These are phyloP conservation scores for Anguilla japonica DNA, from an alignment of 2,113 vertebrate genomes.

Conservation along the genomic window DNA sequence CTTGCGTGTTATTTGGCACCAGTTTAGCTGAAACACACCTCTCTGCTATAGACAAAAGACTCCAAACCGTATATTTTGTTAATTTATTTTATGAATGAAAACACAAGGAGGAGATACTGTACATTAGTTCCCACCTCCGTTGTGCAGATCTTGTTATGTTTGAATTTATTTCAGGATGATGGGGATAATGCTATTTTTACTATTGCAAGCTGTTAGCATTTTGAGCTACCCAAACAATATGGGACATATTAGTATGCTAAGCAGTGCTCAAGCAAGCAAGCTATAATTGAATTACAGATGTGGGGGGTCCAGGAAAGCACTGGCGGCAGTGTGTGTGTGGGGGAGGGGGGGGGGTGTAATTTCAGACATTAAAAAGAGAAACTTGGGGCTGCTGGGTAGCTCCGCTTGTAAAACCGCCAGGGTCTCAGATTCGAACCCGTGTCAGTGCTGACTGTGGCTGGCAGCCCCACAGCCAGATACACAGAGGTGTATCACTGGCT, in stretches of 20 bases:
- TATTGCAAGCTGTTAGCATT: background rate
- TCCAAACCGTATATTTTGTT: background rate
- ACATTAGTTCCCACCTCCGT: background rate
- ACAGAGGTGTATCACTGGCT: no score
- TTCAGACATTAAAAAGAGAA: no score
- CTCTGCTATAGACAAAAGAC: background rate
- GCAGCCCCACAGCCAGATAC: no score
- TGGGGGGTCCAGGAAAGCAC: background rate
- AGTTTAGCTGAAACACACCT: background rate
- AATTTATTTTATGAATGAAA: background rate
- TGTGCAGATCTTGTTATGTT: background rate
- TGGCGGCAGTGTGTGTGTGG: no score
- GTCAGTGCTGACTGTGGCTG: no score
- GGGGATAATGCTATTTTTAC: background rate
- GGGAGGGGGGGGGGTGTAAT: background rate
- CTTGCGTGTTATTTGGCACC: no score
- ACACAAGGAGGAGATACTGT: background rate
- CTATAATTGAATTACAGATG: background rate
- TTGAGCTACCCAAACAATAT: background rate
- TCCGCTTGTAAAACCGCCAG: no score
- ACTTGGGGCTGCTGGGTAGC: no score
- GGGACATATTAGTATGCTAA: background rate
- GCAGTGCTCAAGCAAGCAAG: background rate
- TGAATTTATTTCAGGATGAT: background rate
- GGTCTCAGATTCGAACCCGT: no score